Percentiles rank a stretch among this genome's conserved stretches.
Evolutionary conservation across 1,140 invertebrate species (phyloP).

Genomic region (Zaprionus kolodkinae): DNA sequence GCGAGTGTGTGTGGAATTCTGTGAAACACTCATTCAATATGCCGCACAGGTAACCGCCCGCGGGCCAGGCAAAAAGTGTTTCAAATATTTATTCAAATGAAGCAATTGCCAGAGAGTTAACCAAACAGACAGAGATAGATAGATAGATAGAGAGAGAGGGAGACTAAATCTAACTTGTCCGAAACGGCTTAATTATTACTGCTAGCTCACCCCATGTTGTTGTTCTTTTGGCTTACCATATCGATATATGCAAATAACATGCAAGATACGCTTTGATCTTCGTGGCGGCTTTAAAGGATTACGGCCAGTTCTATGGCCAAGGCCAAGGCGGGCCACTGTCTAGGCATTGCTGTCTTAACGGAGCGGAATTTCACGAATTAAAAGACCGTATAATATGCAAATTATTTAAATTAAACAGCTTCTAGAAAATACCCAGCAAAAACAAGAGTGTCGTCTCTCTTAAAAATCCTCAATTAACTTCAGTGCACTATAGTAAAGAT

Average conservation of each 20-base stretch:
- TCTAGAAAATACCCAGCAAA: too few species aligned
- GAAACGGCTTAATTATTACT: constrained; percentile 33
- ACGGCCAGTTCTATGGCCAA: not conserved
- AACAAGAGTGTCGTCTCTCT: too few species aligned
- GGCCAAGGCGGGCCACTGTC: not conserved
- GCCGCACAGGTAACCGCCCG: constrained; percentile 38
- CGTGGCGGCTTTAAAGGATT: not conserved
- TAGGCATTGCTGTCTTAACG: not conserved
- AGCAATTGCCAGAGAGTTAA: constrained; percentile 15
- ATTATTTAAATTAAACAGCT: not conserved
- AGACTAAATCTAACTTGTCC: not conserved
- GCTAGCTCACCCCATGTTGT: not conserved
- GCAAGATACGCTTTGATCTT: constrained; percentile 37
- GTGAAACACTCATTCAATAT: constrained; percentile 40
- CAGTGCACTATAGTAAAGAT: not conserved
- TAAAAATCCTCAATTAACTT: not conserved
- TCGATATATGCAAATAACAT: constrained; percentile 43
- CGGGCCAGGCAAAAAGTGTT: constrained; percentile 28
- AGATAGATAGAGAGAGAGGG: not conserved
- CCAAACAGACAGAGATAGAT: not conserved
- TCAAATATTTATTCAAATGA: constrained; percentile 49
- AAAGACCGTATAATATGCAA: not conserved
- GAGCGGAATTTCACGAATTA: not conserved
- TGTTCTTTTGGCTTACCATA: constrained; percentile 25
- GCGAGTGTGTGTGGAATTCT: constrained; percentile 25